Conservation (phyloP, 2,797 vertebrate species). For the Craterocephalus amniculus region DNA sequence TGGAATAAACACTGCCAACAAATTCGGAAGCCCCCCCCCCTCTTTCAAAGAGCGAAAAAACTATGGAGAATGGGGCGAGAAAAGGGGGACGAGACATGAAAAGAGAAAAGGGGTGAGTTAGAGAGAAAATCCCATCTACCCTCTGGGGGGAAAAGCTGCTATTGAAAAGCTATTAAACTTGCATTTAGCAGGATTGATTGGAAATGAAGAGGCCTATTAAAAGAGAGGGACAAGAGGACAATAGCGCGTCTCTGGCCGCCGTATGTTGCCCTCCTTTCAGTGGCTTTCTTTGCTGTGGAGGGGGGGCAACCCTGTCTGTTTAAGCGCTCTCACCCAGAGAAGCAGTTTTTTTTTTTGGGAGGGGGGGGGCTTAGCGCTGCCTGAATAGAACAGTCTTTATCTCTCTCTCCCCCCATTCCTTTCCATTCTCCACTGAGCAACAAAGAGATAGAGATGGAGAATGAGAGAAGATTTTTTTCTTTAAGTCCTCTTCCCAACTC, state of each 20-base stretch:
- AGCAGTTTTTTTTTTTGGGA: too few relatives aligned
- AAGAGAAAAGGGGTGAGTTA: conserved; percentile 61
- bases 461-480: conserved; percentile 68
- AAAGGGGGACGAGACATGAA: conserved; percentile 47
- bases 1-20: conserved; percentile 82
- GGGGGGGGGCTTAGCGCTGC: conserved; percentile 71
- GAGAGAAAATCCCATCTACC: conserved; percentile 81
- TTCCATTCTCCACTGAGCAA: conserved; percentile 80
- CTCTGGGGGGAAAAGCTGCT: conserved; percentile 81
- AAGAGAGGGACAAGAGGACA: conserved; percentile 85
- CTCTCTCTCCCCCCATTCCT: conserved; percentile 72
- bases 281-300: conserved; percentile 65
- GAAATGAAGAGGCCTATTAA: conserved; percentile 90
- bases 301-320: conserved; percentile 79
- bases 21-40: conserved; percentile 67
- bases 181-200: conserved; percentile 90
- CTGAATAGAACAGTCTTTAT: conserved; percentile 85
- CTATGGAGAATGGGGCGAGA: conserved; percentile 53
- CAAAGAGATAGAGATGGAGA: conserved; percentile 79
- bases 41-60: conserved; percentile 53
- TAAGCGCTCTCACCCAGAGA: conserved; percentile 83
- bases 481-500: conserved; percentile 60
- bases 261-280: conserved; percentile 86
- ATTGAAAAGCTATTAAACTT: conserved; percentile 91
- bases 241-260: conserved; percentile 84